phyloP scores from a whole-genome alignment of 2,113 vertebrate species.

The Melospiza georgiana region DNA sequence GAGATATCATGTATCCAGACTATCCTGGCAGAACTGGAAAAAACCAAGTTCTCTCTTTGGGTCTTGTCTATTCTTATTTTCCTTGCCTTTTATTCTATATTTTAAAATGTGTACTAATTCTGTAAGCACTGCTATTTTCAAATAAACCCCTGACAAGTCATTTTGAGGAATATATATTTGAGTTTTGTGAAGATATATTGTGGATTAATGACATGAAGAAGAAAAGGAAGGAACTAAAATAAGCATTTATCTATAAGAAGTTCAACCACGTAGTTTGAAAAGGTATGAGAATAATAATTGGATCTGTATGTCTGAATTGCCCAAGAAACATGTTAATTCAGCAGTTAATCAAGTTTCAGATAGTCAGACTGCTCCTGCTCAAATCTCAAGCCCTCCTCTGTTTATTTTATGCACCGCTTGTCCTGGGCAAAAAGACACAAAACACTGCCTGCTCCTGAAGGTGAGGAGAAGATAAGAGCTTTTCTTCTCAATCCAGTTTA shows the following conservation, averaged over 20 bases:
- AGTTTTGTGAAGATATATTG: background rate
- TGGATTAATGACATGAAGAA: background rate
- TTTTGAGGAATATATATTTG: background rate
- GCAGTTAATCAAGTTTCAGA: background rate
- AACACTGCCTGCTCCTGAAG: background rate
- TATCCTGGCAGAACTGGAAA: background rate
- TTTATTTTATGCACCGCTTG: background rate
- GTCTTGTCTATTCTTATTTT: background rate
- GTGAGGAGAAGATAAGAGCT: background rate
- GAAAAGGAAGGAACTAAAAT: background rate
- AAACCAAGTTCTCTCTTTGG: background rate
- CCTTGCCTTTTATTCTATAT: background rate
- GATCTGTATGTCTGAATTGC: background rate
- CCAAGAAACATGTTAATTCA: background rate
- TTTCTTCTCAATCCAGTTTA: background rate
- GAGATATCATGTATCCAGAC: background rate
- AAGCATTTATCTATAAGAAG: background rate
- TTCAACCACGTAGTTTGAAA: background rate
- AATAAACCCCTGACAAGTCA: background rate
- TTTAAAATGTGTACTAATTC: background rate
- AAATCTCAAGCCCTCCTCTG: background rate
- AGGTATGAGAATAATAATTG: background rate
- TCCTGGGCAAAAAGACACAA: background rate
- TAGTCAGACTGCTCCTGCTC: background rate
- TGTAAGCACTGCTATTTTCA: background rate